Evolutionary conservation across 2,113 vertebrate species (phyloP), one percentile per base, ranked within the genome.

Genomic region (Formicarius rufipectus): DNA sequence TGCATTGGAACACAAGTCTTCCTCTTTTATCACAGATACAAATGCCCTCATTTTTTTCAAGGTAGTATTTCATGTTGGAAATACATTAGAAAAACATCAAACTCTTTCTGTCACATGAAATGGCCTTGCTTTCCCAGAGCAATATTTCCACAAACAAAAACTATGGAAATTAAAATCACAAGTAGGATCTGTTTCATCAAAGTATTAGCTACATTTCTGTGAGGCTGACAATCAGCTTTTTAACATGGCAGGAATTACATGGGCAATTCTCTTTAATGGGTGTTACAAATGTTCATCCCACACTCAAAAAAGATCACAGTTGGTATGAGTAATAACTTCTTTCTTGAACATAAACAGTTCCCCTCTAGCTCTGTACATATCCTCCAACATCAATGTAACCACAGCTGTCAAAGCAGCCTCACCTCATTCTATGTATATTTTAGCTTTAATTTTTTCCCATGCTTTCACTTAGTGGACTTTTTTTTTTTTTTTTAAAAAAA

Each of bases 341-440:
- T 94, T 93, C 93, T 93, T 93, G 76, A 93, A 93, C 91, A 89
- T 87, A 80, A 92, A 91, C 78, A 93, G 81, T 85, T 97, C 63
- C 94, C 96, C 95, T 96, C 93, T 80, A 94, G 96, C 87, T 80
- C 89, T 90, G 50, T 58, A 76, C 91, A 58, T 79, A 87, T 94
- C 89, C 93, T 89, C 78, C 84, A 96, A 97, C 95, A 96, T 96
- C 96, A 96, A 94, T 96, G 91, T 82, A 96, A 97, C 95, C 96
- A 94, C 96, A 96, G 95, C 78, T 93, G 91, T 93, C 89, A 94
- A 95, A 90, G 84, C 89, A 94, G 93, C 91, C 93, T 97, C 96
- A 90, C 94, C 95, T 96, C 89, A 89, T 91, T 93, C 84, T 69
- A 83, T 94, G 93, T 83, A 96, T 96, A 96, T 96, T 96, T 95